A percentile compares a stretch with the other conserved stretches of the same genome.
Evolutionary conservation across 1,140 invertebrate species (phyloP).

Genomic region (Proctacanthus coquilletti): DNA sequence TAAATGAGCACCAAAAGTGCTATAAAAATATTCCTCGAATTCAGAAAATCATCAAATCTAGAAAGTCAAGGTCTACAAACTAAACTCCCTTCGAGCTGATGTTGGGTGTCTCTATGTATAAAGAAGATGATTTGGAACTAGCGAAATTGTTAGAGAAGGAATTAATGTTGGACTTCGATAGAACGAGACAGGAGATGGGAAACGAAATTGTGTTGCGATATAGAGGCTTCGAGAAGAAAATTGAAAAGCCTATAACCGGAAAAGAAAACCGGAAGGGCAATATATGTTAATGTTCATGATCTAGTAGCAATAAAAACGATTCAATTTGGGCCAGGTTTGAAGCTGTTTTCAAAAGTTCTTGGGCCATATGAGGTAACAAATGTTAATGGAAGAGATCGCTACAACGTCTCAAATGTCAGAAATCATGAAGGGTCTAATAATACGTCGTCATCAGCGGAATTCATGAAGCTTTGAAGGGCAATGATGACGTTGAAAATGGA

Average conservation of each 20-base stretch:
- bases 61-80: slow-evolving; percentile 17
- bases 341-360: slow-evolving; percentile 19
- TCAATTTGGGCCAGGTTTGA: slow-evolving; percentile 20
- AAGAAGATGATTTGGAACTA: slow-evolving; percentile 13
- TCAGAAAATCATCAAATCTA: slow-evolving; percentile 20
- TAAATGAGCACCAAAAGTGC: slow-evolving; percentile 16
- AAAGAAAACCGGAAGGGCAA: slow-evolving; percentile 11
- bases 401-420: too few relatives aligned
- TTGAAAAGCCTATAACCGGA: slow-evolving; percentile 15
- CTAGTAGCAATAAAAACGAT: slow-evolving; percentile 26
- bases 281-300: slow-evolving; percentile 22
- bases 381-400: too few relatives aligned
- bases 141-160: slow-evolving; percentile 17
- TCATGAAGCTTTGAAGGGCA: too few relatives aligned
- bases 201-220: slow-evolving; percentile 14
- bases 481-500: too few relatives aligned
- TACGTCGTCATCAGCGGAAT: too few relatives aligned
- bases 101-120: slow-evolving; percentile 15
- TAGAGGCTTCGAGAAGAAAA: slow-evolving; percentile 22
- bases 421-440: too few relatives aligned
- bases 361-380: too few relatives aligned
- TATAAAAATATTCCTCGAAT: slow-evolving; percentile 16
- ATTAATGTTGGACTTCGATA: slow-evolving; percentile 9
- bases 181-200: slow-evolving; percentile 5
- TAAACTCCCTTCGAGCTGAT: slow-evolving; percentile 22